Base-by-base conservation (phyloP, 1,140 invertebrate species). In the Hyles euphorbiae region DNA sequence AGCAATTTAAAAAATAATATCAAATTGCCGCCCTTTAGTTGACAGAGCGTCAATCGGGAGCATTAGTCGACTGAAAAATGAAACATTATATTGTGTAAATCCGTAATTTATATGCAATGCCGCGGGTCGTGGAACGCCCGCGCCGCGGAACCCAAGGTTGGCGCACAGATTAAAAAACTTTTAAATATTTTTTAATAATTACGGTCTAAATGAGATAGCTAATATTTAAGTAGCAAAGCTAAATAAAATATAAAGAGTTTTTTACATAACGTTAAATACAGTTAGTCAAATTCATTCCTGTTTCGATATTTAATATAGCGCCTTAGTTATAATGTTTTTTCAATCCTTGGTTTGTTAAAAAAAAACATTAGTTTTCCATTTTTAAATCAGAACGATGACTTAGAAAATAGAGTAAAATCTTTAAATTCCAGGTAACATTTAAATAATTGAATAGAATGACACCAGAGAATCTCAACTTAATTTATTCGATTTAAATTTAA, bases 81-180 rank as follows among this genome's bases (percentile, higher is more conserved):
- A 83, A 79, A 81, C 76, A 83, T 82, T 76, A 78, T 54, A 44
- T 6, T 74, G 76, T 80, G 73, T 75, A 82, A 87, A 87, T 87
- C 82, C 75, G 76, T 85, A 87, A 87, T 87, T 87, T 87, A 85
- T 85, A 87, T 85, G 83, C 83, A 81, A 62, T 53, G 81, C 76
- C 79, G 79, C 82, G 78, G 79, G 75, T 73, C 59, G 61, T 62
- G 12, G 6, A 34, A 54, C 65, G 70, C 61, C 50, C 57, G 51
- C 58, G 40, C 36, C 34, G 32, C 48, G 44, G n/a, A 34, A 8
- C 8, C 10, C 9, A 67, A 78, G 74, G 78, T 74, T 50, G 75
- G 66, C 36, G 12, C 68, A 57, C 44, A 8, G 11, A 50, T 1
- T 51, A 11, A 40, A 9, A 47, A 53, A 36, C 22, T 51, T 44